A percentile compares a stretch with the other conserved stretches of the same genome.
These are phyloP conservation scores for Melanerpes aurifrons DNA, from an alignment of 2,113 vertebrate species.

Conservation along the genomic window DNA sequence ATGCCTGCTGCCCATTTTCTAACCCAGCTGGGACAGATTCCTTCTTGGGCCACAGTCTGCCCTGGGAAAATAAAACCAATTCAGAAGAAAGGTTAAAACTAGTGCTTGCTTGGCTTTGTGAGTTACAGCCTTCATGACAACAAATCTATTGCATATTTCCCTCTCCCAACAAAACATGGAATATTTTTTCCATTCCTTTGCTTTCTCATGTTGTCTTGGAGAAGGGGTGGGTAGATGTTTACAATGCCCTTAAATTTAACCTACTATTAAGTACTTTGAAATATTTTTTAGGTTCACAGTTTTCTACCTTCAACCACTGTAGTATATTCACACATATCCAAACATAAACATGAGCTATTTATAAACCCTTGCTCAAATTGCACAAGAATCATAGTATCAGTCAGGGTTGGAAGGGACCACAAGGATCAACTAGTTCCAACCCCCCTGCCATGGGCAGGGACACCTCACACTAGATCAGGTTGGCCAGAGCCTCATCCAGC, in stretches of 20 bases:
- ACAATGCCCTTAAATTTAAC: background rate
- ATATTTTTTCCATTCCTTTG: background rate
- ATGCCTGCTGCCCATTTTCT: background rate
- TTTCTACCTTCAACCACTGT: background rate
- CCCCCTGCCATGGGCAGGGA: too few species aligned
- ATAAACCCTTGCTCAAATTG: background rate
- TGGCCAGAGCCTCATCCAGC: too few species aligned
- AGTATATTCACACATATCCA: background rate
- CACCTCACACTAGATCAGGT: too few species aligned
- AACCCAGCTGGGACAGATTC: background rate
- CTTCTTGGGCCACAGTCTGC: background rate
- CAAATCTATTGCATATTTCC: background rate
- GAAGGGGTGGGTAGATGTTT: background rate
- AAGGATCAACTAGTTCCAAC: too few species aligned
- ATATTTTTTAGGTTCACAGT: accelerated
- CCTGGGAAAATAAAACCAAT: background rate
- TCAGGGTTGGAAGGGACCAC: too few species aligned
- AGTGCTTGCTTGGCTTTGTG: background rate
- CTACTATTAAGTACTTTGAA: background rate
- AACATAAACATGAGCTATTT: background rate
- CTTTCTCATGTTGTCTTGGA: background rate
- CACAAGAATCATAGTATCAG: background rate
- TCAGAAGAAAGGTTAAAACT: background rate
- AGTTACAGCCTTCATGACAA: background rate
- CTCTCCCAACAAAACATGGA: background rate